These are phyloP conservation scores for Tricholaema leucomelas DNA, from an alignment of 2,113 vertebrate genomes.

Conservation along the genomic window DNA sequence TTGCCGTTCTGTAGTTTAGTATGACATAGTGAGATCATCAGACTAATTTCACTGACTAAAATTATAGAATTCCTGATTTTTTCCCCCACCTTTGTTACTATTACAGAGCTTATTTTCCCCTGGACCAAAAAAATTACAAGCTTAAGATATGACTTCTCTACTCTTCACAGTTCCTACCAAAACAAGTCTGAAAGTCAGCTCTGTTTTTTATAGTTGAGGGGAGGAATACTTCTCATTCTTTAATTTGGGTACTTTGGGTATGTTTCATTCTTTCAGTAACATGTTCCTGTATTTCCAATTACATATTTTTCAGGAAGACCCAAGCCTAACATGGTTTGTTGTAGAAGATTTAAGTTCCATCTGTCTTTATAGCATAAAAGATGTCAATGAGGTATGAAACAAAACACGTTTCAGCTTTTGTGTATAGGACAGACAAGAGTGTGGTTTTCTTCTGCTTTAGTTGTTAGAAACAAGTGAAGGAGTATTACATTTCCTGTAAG, in stretches of 20 bases:
- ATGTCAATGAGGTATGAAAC: background rate
- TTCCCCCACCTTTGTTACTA: background rate
- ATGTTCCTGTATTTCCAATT: background rate
- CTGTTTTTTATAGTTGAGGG: background rate
- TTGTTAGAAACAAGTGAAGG: background rate
- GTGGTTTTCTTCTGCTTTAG: constrained; percentile 3
- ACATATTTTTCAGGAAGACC: background rate
- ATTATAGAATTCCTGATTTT: background rate
- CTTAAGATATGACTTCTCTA: background rate
- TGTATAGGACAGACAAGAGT: background rate
- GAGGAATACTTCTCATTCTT: background rate
- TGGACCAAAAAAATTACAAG: background rate
- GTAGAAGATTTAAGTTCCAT: constrained; percentile 10
- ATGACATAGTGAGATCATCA: background rate
- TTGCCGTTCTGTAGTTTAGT: background rate
- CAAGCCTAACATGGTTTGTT: background rate
- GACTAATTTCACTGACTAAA: background rate
- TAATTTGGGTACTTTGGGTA: background rate
- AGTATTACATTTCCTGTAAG: constrained; percentile 24
- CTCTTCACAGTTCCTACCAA: background rate
- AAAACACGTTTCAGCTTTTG: background rate
- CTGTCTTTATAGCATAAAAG: background rate
- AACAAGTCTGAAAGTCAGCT: background rate
- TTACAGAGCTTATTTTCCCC: background rate
- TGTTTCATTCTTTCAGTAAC: background rate